Conservation (phyloP, 1,140 invertebrate species). For the Drosophila sechellia region DNA sequence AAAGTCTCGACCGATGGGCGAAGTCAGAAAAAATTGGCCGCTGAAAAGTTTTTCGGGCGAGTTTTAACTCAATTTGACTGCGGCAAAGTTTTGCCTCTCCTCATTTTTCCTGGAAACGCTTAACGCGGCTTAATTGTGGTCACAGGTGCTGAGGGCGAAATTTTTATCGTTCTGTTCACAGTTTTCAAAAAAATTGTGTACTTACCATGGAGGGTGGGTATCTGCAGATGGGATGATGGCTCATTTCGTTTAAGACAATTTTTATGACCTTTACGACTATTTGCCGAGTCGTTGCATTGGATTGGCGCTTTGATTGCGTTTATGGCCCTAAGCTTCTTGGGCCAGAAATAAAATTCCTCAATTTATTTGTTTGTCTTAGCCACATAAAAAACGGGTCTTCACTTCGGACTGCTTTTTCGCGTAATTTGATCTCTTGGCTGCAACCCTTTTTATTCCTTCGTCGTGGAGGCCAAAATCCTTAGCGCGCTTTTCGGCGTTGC, state of each 20-base stretch:
- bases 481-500: conserved; percentile 57
- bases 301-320: conserved; percentile 70
- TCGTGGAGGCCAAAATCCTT: conserved; percentile 40
- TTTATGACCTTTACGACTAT: conserved; percentile 79
- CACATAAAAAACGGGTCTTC: conserved; percentile 51
- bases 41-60: conserved; percentile 49
- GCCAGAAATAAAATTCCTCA: conserved; percentile 55
- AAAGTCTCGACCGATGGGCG: conserved; percentile 40
- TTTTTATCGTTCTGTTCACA: conserved; percentile 84
- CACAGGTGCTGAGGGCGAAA: conserved; percentile 73
- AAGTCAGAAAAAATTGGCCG: conserved; percentile 46
- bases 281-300: conserved; percentile 63
- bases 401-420: conserved; percentile 11
- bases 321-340: conserved; percentile 57
- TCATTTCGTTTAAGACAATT: conserved; percentile 72
- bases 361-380: conserved; percentile 75
- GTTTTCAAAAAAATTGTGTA: conserved; percentile 59
- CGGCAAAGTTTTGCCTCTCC: conserved; percentile 56
- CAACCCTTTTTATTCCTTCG: conserved; percentile 52
- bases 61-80: conserved; percentile 77
- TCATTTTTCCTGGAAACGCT: conserved; percentile 55
- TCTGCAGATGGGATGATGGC: conserved; percentile 9
- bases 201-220: conserved; percentile 4
- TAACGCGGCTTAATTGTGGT: conserved; percentile 83
- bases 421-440: conserved; percentile 64